phyloP scores from a whole-genome alignment of 2,888 invertebrate species.

The Isoperla grammatica region DNA sequence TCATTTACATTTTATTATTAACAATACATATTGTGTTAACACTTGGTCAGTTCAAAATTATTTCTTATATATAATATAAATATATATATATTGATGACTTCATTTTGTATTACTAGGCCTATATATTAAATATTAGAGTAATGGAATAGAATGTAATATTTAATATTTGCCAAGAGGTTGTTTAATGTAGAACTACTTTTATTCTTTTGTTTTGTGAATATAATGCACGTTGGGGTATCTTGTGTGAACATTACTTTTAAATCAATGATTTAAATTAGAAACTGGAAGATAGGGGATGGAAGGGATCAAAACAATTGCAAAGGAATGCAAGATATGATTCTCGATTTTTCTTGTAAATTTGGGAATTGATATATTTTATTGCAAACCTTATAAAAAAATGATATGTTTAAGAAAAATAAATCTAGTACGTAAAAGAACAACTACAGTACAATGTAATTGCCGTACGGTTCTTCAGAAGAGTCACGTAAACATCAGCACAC shows the following conservation, averaged over 20 bases:
- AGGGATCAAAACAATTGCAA: conserved; percentile 19
- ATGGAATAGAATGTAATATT: neutral
- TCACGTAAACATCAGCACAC: too few species aligned
- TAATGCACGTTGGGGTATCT: conserved; percentile 7
- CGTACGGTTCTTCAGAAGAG: too few species aligned
- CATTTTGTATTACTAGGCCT: too few species aligned
- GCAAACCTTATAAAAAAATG: conserved; percentile 25
- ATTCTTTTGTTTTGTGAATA: conserved; percentile 6
- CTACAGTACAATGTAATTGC: conserved; percentile 13
- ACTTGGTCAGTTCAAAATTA: too few species aligned
- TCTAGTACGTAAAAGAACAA: conserved; percentile 27
- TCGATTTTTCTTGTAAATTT: conserved; percentile 22
- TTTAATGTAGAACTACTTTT: too few species aligned
- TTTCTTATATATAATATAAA: too few species aligned
- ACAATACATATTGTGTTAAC: too few species aligned
- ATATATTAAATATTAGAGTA: too few species aligned
- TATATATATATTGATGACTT: too few species aligned
- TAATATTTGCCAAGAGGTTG: too few species aligned
- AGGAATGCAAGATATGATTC: conserved; percentile 24
- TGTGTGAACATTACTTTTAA: neutral
- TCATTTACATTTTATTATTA: too few species aligned
- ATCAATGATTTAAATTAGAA: neutral
- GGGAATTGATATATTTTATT: conserved; percentile 30
- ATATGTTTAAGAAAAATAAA: conserved; percentile 13
- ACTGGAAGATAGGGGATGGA: neutral